Conservation (phyloP, 2,888 invertebrate genomes). For the Caenorhabditis zanzibari region DNA sequence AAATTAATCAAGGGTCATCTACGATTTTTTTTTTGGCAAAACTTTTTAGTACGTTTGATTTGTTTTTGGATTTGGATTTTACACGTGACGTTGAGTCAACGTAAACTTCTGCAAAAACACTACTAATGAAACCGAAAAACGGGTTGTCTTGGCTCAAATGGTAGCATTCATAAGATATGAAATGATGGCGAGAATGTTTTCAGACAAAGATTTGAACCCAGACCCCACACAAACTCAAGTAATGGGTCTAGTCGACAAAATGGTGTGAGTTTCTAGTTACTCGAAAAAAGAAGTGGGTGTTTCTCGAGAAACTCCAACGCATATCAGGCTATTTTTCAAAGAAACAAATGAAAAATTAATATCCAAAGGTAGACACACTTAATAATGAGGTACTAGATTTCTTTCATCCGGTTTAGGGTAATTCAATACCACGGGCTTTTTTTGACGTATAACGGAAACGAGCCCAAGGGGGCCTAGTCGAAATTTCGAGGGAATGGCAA, state of each 20-base stretch:
- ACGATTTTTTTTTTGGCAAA: conserved; percentile 2
- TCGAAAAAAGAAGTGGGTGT: not conserved
- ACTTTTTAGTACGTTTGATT: conserved; percentile 4
- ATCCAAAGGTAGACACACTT: conserved; percentile 9
- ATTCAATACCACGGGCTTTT: not conserved
- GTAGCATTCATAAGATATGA: conserved; percentile 22
- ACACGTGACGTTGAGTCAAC: conserved; percentile 26
- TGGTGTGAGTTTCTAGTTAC: too few species aligned
- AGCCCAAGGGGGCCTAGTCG: not conserved
- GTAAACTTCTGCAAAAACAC: not conserved
- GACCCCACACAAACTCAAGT: too few species aligned
- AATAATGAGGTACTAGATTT: conserved; percentile 32
- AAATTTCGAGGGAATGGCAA: not conserved
- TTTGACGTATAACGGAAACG: not conserved
- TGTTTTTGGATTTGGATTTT: not conserved
- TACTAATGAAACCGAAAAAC: not conserved
- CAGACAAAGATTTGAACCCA: too few species aligned
- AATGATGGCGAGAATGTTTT: not conserved
- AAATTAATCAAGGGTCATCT: conserved; percentile 34
- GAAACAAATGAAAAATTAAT: conserved; percentile 20
- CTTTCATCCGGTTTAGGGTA: conserved; percentile 14
- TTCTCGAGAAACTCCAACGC: not conserved
- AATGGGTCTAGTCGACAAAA: too few species aligned
- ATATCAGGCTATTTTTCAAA: not conserved
- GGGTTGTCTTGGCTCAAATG: not conserved